Base-by-base conservation (phyloP, 64 coral and sea anemone genomes). In the Dendronephthya gigantea region DNA sequence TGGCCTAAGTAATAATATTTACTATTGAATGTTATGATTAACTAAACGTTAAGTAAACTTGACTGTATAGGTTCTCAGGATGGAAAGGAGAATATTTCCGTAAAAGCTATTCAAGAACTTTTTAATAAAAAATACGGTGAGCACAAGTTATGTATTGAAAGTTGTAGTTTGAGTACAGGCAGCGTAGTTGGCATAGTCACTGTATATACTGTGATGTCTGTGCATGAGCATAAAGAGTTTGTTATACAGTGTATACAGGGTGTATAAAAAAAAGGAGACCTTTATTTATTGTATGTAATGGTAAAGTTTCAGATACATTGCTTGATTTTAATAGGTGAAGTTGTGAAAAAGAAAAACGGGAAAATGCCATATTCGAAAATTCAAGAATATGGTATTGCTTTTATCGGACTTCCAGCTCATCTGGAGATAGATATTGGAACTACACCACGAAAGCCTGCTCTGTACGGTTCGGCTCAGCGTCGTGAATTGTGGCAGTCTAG, bases 301-400 rank as follows among this genome's bases (percentile, higher is more conserved):
- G n/a, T n/a, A 74, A 6, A 6, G 8, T 9, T 70, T 70, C 25
- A 9, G 9, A 8, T 31, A 10, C 32, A 74, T 19, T 74, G 13
- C 30, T 29, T 76, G 6, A 33, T 7, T 79, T 79, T 38, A 0
- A 79, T 19, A 79, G 72, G 72, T 19, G 72, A 79, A 33, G 30
- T 79, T 30, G 72, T 79, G 32, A 79, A 79, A 79, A 79, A 39
- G 36, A 79, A 39, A 35, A 79, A 79, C 29, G 72, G 2, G 7
- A 79, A 79, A 39, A 36, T 79, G 72, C 85, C 85, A 29, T 86
- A 75, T 72, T 68, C 65, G 19, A 86, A 86, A 66, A 12, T 86
- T 41, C 27, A 38, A 9, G 56, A 86, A 28, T 39, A 69, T 40
- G 85, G 85, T 19, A 86, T 86, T 72, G 33, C 43, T 48, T 87